Evolutionary conservation across 2,888 invertebrate genomes (phyloP), one percentile per base, ranked within the genome.

Genomic region (Heliothis peltigera): DNA sequence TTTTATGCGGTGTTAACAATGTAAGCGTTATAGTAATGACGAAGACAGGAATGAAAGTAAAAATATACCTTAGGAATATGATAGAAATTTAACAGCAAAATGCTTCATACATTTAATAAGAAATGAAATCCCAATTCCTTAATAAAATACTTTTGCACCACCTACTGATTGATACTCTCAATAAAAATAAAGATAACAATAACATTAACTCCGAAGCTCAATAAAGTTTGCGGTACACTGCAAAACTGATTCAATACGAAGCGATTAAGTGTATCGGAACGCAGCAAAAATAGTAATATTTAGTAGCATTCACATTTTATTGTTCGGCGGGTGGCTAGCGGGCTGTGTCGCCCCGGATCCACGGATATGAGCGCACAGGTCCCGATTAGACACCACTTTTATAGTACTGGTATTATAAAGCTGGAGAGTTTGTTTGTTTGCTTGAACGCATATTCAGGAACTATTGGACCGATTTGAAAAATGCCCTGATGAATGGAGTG

Each of bases 291-390:
- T 82, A 85, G 85, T 84, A 84, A 83, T 84, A 85, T 87, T 87
- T 86, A 84, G 84, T 82, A 67, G 79, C 70, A 75, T 81, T 81
- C 76, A 82, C 84, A 76, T 89, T 85, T 86, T 88, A 81, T 86
- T 90, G 90, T 88, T 86, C 87, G 84, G 81, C 81, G 82, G 84
- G 83, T 88, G 89, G 82, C 80, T 87, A 89, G 83, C 88, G 84
- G 82, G 74, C 84, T 88, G 90, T 89, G 86, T 90, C 90, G 79
- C 67, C 70, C 80, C 87, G 87, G 84, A 83, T 85, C 82, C 81
- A 80, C 78, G 83, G 82, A 80, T 81, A 82, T 77, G 59, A 61
- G 64, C 55, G 68, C 62, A 82, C 91, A 92, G 91, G 85, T 85
- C 65, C 64, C 89, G 79, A 89, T 82, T 84, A 80, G 65, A 51